Percentiles rank a stretch among this genome's conserved stretches.
Conservation (phyloP, 2,797 vertebrate species). For the Helarctos malayanus region DNA sequence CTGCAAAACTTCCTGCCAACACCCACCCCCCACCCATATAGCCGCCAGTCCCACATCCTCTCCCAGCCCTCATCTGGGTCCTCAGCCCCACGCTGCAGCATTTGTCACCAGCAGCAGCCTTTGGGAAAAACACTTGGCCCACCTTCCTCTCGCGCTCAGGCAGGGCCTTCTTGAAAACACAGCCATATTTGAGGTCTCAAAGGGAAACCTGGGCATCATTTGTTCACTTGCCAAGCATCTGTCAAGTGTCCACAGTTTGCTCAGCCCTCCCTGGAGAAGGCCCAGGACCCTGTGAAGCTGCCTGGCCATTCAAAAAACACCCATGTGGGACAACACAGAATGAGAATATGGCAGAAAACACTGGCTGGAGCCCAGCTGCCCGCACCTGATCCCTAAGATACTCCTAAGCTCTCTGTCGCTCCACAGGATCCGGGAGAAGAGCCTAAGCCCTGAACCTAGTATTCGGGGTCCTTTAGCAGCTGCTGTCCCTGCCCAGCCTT, state of each 20-base stretch:
- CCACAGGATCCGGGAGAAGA: not conserved
- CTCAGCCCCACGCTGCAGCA: not conserved
- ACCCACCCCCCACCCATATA: not conserved
- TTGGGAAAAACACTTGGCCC: not conserved
- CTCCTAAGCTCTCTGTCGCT: not conserved
- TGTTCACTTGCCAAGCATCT: not conserved
- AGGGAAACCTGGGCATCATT: not conserved
- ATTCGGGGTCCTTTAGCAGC: not conserved
- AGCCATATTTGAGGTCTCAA: not conserved
- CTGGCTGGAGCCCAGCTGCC: not conserved
- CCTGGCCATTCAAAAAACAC: no score
- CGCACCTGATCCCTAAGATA: not conserved
- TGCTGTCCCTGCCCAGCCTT: not conserved
- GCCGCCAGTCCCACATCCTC: conserved; percentile 52
- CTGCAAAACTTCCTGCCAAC: conserved; percentile 69
- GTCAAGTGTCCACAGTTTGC: not conserved
- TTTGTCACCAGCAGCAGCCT: not conserved
- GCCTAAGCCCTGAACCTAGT: not conserved
- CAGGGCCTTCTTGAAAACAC: not conserved
- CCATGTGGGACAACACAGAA: not conserved
- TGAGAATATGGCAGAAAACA: not conserved
- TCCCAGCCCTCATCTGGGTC: not conserved
- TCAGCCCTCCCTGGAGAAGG: not conserved
- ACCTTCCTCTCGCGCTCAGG: not conserved
- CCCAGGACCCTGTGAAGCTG: not conserved